These are phyloP conservation scores for Brachionus rubens DNA, from an alignment of 1,140 invertebrate genomes.

Conservation along the genomic window DNA sequence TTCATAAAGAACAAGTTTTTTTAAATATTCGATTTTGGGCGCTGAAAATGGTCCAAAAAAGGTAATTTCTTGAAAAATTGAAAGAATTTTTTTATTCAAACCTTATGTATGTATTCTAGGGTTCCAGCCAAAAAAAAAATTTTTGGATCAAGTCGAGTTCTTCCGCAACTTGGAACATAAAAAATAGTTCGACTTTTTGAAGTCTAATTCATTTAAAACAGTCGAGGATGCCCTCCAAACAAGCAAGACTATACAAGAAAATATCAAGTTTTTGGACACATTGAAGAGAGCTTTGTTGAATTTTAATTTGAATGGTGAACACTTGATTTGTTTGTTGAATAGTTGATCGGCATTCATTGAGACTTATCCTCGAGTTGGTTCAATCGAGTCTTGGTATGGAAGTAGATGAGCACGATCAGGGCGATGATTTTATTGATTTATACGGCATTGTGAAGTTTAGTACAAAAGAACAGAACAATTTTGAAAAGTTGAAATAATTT, in stretches of 20 bases:
- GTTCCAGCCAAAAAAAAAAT: no score
- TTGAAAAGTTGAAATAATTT: no score
- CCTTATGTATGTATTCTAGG: no score
- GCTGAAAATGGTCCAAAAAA: no score
- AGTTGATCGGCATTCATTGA: not conserved
- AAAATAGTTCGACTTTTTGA: constrained; percentile 18
- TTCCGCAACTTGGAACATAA: not conserved
- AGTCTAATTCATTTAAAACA: not conserved
- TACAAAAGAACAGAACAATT: no score
- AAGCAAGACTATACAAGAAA: not conserved
- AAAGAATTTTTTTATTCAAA: no score
- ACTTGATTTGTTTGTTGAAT: constrained; percentile 3
- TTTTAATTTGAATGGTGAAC: not conserved
- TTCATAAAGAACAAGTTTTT: no score
- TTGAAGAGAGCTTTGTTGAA: not conserved
- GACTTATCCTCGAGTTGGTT: not conserved
- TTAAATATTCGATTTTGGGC: no score
- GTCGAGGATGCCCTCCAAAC: not conserved
- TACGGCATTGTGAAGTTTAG: no score
- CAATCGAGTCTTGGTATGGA: constrained; percentile 23
- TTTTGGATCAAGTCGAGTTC: not conserved
- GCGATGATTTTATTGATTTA: not conserved
- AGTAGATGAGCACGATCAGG: not conserved
- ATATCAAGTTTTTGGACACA: not conserved
- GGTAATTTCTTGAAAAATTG: no score